These are phyloP conservation scores for Acrossocheilus wenchowensis DNA, from an alignment of 2,797 vertebrate species.

Conservation along the genomic window DNA sequence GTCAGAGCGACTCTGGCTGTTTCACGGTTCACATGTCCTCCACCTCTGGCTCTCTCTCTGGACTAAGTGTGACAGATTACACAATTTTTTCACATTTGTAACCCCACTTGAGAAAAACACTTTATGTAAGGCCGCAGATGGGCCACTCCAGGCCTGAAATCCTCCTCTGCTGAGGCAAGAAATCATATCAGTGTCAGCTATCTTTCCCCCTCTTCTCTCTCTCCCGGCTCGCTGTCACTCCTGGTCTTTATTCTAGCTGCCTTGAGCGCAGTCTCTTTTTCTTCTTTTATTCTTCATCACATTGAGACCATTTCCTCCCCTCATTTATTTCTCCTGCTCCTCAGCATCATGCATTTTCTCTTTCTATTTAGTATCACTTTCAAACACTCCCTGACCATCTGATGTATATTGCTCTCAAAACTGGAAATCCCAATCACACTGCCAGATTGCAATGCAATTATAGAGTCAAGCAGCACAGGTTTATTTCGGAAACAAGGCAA, in stretches of 20 bases:
- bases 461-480: too few species aligned
- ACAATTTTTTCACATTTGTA: conserved; percentile 65
- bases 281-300: background rate
- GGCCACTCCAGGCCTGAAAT: conserved; percentile 61
- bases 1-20: conserved; percentile 49
- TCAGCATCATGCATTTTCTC: background rate
- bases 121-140: conserved; percentile 74
- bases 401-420: background rate
- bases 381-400: background rate
- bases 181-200: conserved; percentile 36
- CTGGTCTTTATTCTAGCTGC: background rate
- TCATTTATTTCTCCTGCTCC: background rate
- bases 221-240: conserved; percentile 42
- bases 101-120: conserved; percentile 68
- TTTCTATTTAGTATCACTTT: background rate
- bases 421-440: background rate
- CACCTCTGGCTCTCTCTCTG: conserved; percentile 34
- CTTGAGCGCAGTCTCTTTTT: background rate
- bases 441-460: too few species aligned
- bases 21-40: conserved; percentile 65
- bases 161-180: conserved; percentile 59
- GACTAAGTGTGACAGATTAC: conserved; percentile 62
- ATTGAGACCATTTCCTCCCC: background rate
- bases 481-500: too few species aligned
- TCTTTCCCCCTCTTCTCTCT: conserved; percentile 15